Evolutionary conservation across 2,797 vertebrate species (phyloP), one percentile per base, ranked within the genome.

Genomic region (Poliocrania exsul): DNA sequence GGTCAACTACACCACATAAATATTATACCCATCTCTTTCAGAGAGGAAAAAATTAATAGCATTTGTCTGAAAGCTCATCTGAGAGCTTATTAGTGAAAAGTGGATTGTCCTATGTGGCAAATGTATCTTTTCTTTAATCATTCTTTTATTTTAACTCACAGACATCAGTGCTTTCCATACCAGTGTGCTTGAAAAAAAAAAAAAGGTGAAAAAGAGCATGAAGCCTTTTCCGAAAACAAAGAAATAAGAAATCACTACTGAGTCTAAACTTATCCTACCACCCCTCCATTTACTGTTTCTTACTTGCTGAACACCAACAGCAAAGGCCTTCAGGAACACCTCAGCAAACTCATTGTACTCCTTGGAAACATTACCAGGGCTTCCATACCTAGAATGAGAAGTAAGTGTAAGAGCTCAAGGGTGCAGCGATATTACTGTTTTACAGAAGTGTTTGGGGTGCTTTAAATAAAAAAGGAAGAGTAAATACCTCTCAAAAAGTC

Each of bases 281-380:
- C 5, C 42, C 40, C 37, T 24, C 16, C 9, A 20, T 28, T 50
- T 70, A 46, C 17, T 25, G 16, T n/a, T 86, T 84, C 97, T 95
- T 98, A 99, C 99, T 97, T 99, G 99, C 94, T 99, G 99, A 91
- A 99, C 99, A 95, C 98, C 97, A 96, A 99, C 99, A 88, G 99
- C 99, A 14, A 99, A 99, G 64, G 99, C 99, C 96, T 99, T 99
- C 79, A 99, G 98, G 98, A 99, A 99, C 95, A 99, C 98, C 83
- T 99, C 99, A 38, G 99, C 99, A 97, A 99, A 99, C 93, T 99
- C 99, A 51, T 98, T 98, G 91, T 99, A 99, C 95, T 99, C 99
- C 98, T 99, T 99, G 97, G 99, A 99, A 97, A 99, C 99, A 97
- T 99, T 99, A 58, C 99, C 99, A 95, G 99, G 99, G 95, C 99